Evolutionary conservation across 2,888 invertebrate genomes (phyloP).

Genomic region (Xylota segnis): DNA sequence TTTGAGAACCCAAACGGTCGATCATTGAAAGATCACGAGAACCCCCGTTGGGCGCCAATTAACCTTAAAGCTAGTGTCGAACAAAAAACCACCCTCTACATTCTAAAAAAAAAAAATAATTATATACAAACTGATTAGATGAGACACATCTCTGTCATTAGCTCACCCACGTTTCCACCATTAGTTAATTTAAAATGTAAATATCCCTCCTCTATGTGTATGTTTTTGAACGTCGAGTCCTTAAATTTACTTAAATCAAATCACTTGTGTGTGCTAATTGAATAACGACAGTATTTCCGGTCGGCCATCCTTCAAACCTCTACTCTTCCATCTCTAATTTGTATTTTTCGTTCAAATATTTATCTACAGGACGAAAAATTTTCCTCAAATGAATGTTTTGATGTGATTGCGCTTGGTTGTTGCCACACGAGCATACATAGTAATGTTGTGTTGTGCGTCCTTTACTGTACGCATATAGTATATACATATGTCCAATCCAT

Average conservation of each 20-base stretch:
- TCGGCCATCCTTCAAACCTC: too few species aligned
- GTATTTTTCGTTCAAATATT: slow-evolving; percentile 2
- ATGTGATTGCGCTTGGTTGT: slow-evolving; percentile 2
- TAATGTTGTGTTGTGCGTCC: neutral
- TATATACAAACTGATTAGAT: too few species aligned
- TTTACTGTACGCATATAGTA: neutral
- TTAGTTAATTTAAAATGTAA: neutral
- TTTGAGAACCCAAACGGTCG: too few species aligned
- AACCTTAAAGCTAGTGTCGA: too few species aligned
- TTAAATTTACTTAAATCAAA: slow-evolving; percentile 13
- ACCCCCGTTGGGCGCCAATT: too few species aligned
- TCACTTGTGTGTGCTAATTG: slow-evolving; percentile 23
- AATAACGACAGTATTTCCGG: slow-evolving; percentile 34
- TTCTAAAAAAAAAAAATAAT: too few species aligned
- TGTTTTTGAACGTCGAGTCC: neutral
- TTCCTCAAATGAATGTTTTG: neutral
- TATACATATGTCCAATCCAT: neutral
- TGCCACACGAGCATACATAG: neutral
- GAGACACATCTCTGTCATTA: too few species aligned
- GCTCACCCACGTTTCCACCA: neutral
- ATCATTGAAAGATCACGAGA: too few species aligned
- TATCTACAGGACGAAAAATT: neutral
- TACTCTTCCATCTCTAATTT: slow-evolving; percentile 24
- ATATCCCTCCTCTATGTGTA: neutral
- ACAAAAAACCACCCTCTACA: too few species aligned